Percentiles rank a stretch among this genome's conserved stretches.
Evolutionary conservation across 1,140 invertebrate genomes (phyloP).

Genomic region (Papilio polyxenes): DNA sequence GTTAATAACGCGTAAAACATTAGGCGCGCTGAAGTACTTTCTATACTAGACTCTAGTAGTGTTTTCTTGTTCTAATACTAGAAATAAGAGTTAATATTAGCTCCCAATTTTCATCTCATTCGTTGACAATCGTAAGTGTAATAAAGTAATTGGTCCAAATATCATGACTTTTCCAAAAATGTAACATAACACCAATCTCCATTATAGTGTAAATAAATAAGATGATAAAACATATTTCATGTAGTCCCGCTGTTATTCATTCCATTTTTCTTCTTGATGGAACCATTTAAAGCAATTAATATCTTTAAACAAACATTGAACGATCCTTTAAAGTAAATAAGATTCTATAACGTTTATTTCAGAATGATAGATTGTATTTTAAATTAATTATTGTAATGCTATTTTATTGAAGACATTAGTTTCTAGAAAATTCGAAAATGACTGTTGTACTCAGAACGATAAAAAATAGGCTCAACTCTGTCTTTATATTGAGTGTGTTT

Average conservation of each 20-base stretch:
- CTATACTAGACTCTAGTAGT: too few relatives aligned
- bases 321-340: neutral
- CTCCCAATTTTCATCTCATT: too few relatives aligned
- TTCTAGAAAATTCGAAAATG: neutral
- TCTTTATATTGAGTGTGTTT: neutral
- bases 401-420: neutral
- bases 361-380: neutral
- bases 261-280: constrained; percentile 2
- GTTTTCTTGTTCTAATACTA: too few relatives aligned
- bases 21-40: too few relatives aligned
- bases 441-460: neutral
- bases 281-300: neutral
- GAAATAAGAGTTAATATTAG: too few relatives aligned
- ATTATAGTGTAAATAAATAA: neutral
- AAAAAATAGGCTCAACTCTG: neutral
- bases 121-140: too few relatives aligned
- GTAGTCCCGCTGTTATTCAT: neutral
- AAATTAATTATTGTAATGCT: neutral
- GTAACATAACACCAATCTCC: neutral
- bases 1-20: too few relatives aligned
- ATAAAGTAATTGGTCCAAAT: too few relatives aligned
- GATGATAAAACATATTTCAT: neutral
- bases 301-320: constrained; percentile 2
- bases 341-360: neutral
- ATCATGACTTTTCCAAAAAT: neutral